Base-by-base conservation (phyloP, 2,888 invertebrate genomes). In the Drosophila tripunctata region DNA sequence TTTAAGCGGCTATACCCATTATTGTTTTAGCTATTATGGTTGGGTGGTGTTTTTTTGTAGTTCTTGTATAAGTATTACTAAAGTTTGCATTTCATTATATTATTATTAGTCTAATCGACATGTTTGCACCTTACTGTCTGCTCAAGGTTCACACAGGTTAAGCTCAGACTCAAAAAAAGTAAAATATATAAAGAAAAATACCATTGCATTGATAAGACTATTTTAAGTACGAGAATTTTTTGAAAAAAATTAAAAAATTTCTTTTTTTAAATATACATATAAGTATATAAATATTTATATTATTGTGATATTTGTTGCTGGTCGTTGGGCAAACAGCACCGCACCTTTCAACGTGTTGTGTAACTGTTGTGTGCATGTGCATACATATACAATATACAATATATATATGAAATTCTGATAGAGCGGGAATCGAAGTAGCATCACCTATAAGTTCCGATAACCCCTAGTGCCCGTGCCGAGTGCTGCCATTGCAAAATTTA, bases 391-490 rank as follows among this genome's bases (percentile, higher is more conserved):
- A 66, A 22, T 50, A n/a, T n/a, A n/a, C n/a, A n/a, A n/a, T n/a
- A 41, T 65, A 40, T 78, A 41, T 60, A 45, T 78, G 86, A 65
- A 66, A 22, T 50, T 58, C 48, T 65, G 80, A 82, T 79, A 83
- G 24, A 35, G 48, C 6, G 22, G 55, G 75, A 22, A 45, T 35
- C 24, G n/a, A 24, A 43, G 12, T 7, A 43, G 41, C 51, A 43
- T 43, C 61, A 74, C 55, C 70, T 56, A 48, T 66, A 27, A 10
- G 15, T 24, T 27, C 30, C 36, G 80, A 81, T 81, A 81, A 81
- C 87, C 80, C 63, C 24, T 38, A 14, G 6, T 19, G 47, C 56
- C 44, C 31, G 33, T 44, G 61, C 21, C 22, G 33, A 47, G 33
- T 44, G 33, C 60, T 60, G 55, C 22, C 63, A 70, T 33, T 71